phyloP scores from a whole-genome alignment of 1,140 invertebrate species.

The Polyergus mexicanus region DNA sequence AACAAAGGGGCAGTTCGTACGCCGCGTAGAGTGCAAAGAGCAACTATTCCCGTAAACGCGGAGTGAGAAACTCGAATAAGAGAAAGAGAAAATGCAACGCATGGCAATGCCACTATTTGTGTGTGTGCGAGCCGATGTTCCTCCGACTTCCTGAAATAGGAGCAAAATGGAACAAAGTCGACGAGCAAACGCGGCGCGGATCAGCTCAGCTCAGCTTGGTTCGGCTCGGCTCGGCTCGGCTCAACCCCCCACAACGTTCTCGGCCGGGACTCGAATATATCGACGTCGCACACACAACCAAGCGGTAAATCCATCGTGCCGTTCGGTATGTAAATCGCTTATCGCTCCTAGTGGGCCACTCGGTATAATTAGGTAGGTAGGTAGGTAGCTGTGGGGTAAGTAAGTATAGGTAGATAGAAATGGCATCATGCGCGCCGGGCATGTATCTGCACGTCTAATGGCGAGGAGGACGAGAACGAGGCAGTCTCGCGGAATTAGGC shows the following conservation, averaged over 20 bases:
- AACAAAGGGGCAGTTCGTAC: conserved; percentile 27
- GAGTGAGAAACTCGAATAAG: conserved; percentile 1
- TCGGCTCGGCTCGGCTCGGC: conserved; percentile 24
- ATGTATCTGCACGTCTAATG: conserved; percentile 75
- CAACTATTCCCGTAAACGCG: conserved; percentile 44
- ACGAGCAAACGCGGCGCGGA: conserved; percentile 15
- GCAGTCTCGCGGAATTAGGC: conserved; percentile 84
- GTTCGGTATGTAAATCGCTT: conserved; percentile 86
- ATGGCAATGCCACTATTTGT: conserved; percentile 48
- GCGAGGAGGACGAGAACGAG: conserved; percentile 73
- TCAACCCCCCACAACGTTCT: background rate
- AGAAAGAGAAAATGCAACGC: conserved; percentile 35
- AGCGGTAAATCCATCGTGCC: conserved; percentile 84
- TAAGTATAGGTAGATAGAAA: conserved; percentile 80
- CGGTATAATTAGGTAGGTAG: conserved; percentile 84
- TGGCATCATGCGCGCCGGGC: conserved; percentile 73
- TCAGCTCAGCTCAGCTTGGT: conserved; percentile 8
- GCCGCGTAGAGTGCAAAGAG: conserved; percentile 53
- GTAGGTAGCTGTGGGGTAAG: conserved; percentile 70
- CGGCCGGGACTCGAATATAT: conserved; percentile 62
- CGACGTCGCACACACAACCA: conserved; percentile 65
- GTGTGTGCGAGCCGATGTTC: conserved; percentile 58
- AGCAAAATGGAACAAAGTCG: conserved; percentile 72
- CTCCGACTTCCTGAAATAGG: conserved; percentile 71
- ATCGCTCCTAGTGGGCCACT: conserved; percentile 85